Percentiles rank a stretch among this genome's conserved stretches.
Conservation (phyloP, 2,113 vertebrate species). For the Muntiacus muntjak region DNA sequence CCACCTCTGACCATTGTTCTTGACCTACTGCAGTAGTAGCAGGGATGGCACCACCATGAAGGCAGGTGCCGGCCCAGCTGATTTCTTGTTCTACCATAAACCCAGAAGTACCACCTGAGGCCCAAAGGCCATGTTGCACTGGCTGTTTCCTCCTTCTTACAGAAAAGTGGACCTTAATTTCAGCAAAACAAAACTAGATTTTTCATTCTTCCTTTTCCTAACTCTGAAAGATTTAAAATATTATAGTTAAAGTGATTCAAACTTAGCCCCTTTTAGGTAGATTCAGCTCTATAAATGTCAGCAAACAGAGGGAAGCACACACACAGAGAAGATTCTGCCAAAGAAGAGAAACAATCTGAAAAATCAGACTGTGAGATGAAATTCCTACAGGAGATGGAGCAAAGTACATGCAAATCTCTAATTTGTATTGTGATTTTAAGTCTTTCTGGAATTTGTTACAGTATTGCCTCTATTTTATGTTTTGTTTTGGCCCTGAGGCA, state of each 20-base stretch:
- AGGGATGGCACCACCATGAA: neutral
- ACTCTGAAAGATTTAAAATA: neutral
- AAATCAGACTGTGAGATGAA: neutral
- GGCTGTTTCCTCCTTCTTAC: neutral
- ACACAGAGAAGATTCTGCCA: neutral
- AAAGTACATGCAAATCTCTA: neutral
- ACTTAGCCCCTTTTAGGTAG: neutral
- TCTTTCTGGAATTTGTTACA: neutral
- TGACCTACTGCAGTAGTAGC: neutral
- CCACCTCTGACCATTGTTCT: no score
- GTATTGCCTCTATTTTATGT: neutral
- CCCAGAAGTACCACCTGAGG: neutral
- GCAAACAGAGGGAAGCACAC: neutral
- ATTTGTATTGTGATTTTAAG: neutral
- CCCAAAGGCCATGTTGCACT: accelerated
- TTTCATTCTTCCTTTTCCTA: neutral
- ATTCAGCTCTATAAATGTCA: neutral
- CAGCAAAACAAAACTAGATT: neutral
- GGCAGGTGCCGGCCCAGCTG: neutral
- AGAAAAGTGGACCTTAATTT: neutral
- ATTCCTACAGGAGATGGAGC: neutral
- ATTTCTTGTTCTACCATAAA: neutral
- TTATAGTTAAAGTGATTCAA: neutral
- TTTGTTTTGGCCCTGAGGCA: neutral
- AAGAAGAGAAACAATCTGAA: neutral